Base-by-base conservation (phyloP, 2,888 invertebrate species). In the Harmothoe impar region DNA sequence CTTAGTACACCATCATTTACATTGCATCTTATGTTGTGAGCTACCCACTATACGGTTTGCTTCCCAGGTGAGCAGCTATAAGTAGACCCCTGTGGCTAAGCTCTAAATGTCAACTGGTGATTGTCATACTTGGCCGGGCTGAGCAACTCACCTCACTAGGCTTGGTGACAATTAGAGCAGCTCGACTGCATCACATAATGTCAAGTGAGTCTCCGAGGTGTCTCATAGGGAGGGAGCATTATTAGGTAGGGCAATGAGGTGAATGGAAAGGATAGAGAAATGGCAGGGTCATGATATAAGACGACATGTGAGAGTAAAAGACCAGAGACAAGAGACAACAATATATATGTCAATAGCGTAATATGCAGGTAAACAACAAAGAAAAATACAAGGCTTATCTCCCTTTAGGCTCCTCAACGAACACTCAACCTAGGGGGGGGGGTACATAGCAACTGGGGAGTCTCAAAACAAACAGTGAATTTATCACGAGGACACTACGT, bases 81-180 rank as follows among this genome's bases (percentile, higher is more conserved):
- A 43, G 43, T 62, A 62, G 23, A 25, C 43, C 20, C 81, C 35
- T 33, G 15, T 35, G 81, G 81, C 72, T 23, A 23, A 43, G 43
- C 20, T 33, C 35, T 81, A 23, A 81, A 81, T 81, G 81, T 81
- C 81, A 81, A 43, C 81, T 20, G 81, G 81, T 43, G 81, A 81
- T 81, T 81, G 81, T 81, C 43, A 81, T 81, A 81, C 23, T 43
- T 81, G 7, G 81, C 7, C 81, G 35, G 43, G 20, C n/a, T 15
- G 43, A 81, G 25, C 33, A 81, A 35, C 81, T 33, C 81, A 17
- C 3, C 81, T 81, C 33, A 17, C 20, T 17, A 43, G 31, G 35
- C 35, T 33, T 81, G 43, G 81, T 43, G 81, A 81, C 81, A 81
- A 81, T 81, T 81, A 81, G 35, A 81, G 81, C 43, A 33, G 81